These are phyloP conservation scores for Pseudomyrmex flavicornis DNA, from an alignment of 1,140 invertebrate genomes.

Conservation along the genomic window DNA sequence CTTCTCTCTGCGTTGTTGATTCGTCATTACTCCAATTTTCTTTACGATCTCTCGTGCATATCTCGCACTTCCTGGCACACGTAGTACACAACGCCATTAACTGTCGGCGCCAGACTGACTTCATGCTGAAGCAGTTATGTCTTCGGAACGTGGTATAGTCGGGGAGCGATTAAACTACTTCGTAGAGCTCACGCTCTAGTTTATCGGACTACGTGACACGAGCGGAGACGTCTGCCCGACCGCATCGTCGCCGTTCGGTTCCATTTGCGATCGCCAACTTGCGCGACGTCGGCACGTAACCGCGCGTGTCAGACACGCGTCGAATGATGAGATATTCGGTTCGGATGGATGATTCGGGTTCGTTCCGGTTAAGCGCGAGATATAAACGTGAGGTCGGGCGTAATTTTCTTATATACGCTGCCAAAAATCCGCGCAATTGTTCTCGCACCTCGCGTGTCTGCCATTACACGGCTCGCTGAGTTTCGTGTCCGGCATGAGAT, in stretches of 20 bases:
- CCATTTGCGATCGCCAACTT: conserved; percentile 41
- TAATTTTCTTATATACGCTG: conserved; percentile 34
- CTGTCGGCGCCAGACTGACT: conserved; percentile 12
- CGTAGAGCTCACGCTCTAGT: conserved; percentile 25
- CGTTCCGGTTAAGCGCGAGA: neutral
- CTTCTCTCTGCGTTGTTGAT: neutral
- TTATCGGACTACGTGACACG: conserved; percentile 51
- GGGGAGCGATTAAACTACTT: conserved; percentile 34
- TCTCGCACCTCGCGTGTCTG: conserved; percentile 51
- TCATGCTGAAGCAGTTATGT: conserved; percentile 24
- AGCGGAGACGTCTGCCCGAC: conserved; percentile 27
- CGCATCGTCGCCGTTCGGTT: conserved; percentile 1
- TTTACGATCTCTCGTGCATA: neutral
- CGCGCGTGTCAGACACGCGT: conserved; percentile 33
- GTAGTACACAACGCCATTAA: conserved; percentile 6
- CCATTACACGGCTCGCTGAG: conserved; percentile 53
- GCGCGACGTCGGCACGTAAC: conserved; percentile 45
- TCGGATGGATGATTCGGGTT: conserved; percentile 3
- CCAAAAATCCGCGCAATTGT: conserved; percentile 55
- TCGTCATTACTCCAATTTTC: neutral
- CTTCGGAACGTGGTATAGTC: conserved; percentile 34
- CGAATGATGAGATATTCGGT: conserved; percentile 30
- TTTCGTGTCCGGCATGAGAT: conserved; percentile 64
- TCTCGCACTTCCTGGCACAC: neutral
- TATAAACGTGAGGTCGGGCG: neutral